Conservation (phyloP, 92 coral and sea anemone species). For the Siderastrea radians region DNA sequence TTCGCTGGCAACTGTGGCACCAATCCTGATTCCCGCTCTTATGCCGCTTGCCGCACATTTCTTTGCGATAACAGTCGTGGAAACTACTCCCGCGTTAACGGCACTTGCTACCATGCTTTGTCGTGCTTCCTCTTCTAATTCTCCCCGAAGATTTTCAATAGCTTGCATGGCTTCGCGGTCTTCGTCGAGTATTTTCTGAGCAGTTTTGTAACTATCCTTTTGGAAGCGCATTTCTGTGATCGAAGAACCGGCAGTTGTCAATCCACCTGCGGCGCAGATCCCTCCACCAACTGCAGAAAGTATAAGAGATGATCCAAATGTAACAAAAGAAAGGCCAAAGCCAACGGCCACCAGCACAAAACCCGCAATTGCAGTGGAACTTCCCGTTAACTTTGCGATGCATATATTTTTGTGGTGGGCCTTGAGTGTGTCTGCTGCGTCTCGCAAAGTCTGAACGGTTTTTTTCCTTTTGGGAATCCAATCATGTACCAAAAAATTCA, state of each 20-base stretch:
- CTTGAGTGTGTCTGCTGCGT: conserved; percentile 5
- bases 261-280: conserved; percentile 37
- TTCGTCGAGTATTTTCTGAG: conserved; percentile 26
- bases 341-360: neutral
- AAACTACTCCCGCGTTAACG: neutral
- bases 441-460: conserved; percentile 17
- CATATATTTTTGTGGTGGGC: conserved; percentile 19
- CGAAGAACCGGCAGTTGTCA: conserved; percentile 30
- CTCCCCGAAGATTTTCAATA: neutral
- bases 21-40: neutral
- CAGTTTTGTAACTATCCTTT: neutral
- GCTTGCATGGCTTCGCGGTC: conserved; percentile 16
- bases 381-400: conserved; percentile 29
- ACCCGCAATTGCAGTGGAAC: conserved; percentile 14
- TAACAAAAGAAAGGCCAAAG: conserved; percentile 34
- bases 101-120: neutral
- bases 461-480: conserved; percentile 26
- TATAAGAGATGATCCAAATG: conserved; percentile 4
- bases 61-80: neutral
- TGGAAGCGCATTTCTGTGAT: neutral
- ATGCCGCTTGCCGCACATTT: neutral
- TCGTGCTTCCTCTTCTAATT: neutral
- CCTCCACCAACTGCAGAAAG: conserved; percentile 37
- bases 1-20: neutral
- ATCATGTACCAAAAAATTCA: neutral